These are phyloP conservation scores for Erebia palarica DNA, from an alignment of 2,888 invertebrate genomes.

Conservation along the genomic window DNA sequence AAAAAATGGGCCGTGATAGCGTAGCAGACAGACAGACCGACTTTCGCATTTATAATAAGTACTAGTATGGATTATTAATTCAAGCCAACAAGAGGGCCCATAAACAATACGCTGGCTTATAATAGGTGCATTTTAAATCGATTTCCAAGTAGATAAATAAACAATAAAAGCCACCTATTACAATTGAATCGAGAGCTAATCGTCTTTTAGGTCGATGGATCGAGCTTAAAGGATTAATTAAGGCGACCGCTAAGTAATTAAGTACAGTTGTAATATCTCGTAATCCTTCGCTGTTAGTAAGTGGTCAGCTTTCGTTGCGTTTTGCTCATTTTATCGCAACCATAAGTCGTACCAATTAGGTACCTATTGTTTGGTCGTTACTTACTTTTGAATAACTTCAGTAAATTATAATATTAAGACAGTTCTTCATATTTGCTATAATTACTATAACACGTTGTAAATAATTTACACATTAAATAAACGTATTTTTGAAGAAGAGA, in stretches of 20 bases:
- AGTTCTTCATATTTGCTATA: no score
- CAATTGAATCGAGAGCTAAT: slow-evolving; percentile 23
- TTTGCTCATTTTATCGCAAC: neutral
- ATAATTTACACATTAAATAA: no score
- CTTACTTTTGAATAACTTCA: no score
- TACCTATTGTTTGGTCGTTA: no score
- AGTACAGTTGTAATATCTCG: neutral
- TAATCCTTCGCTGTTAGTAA: slow-evolving; percentile 1
- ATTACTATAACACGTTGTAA: no score
- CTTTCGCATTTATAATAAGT: no score
- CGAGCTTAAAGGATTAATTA: slow-evolving; percentile 28
- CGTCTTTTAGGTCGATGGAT: slow-evolving; percentile 19
- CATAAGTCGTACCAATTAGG: no score
- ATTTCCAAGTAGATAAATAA: neutral
- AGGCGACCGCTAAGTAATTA: slow-evolving; percentile 13
- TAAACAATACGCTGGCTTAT: neutral
- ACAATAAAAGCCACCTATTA: slow-evolving; percentile 1
- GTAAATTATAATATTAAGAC: no score
- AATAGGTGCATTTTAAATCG: neutral
- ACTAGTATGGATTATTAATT: neutral
- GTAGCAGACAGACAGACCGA: no score
- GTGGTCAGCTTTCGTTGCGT: neutral
- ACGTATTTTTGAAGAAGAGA: no score
- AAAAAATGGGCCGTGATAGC: no score
- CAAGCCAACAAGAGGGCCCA: neutral